Percentiles rank a stretch among this genome's conserved stretches.
Conservation (phyloP, 2,113 vertebrate species). For the Halichoeres trimaculatus region DNA sequence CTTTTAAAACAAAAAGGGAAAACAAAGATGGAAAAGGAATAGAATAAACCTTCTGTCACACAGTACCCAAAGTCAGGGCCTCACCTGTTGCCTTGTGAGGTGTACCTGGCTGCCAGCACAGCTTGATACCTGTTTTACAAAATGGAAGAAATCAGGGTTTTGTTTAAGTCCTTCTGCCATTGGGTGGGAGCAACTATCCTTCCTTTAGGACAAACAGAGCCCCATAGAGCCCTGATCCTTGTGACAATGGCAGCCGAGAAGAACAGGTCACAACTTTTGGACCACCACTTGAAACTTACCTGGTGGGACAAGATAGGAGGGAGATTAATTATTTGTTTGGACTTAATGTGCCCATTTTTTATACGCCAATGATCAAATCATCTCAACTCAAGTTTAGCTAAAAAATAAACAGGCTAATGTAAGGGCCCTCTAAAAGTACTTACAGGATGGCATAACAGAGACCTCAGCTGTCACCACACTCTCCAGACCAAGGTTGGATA, state of each 20-base stretch:
- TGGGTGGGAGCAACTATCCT: slow-evolving; percentile 1
- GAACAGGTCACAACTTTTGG: slow-evolving; percentile 77
- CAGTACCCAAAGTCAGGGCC: background rate
- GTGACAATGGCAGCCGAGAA: slow-evolving; percentile 11
- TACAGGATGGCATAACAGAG: slow-evolving; percentile 87
- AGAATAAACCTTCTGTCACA: slow-evolving; percentile 8
- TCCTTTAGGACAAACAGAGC: slow-evolving; percentile 12
- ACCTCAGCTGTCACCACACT: slow-evolving; percentile 88
- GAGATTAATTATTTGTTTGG: background rate
- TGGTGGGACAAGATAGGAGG: slow-evolving; percentile 44
- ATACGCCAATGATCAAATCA: background rate
- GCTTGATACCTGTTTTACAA: background rate
- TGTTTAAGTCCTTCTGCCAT: slow-evolving; percentile 8
- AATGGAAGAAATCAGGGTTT: slow-evolving; percentile 9
- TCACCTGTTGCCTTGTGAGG: no score
- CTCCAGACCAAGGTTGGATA: slow-evolving; percentile 86
- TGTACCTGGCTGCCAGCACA: slow-evolving; percentile 2
- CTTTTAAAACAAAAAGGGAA: background rate
- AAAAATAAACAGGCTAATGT: background rate
- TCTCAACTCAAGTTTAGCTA: background rate
- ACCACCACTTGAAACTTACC: slow-evolving; percentile 89
- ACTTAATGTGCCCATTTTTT: background rate
- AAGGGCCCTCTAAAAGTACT: slow-evolving; percentile 64
- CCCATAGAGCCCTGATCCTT: background rate
- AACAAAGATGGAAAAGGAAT: background rate